These are phyloP conservation scores for Acutogordius australiensis DNA, from an alignment of 2,888 invertebrate genomes.

Conservation along the genomic window DNA sequence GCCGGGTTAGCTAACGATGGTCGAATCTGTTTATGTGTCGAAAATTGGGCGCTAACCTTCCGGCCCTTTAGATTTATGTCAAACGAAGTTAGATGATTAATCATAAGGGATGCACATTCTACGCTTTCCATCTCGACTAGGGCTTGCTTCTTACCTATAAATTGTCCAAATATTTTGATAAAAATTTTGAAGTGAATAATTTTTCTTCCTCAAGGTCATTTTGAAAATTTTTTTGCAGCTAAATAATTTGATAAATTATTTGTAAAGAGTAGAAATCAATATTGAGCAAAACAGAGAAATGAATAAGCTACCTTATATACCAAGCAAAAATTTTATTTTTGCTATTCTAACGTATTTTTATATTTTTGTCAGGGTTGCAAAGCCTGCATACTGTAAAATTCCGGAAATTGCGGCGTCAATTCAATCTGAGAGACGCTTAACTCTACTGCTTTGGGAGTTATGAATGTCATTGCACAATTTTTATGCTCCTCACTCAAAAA, in stretches of 20 bases:
- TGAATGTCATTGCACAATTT: too few relatives aligned
- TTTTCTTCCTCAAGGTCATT: too few relatives aligned
- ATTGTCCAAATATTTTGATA: too few relatives aligned
- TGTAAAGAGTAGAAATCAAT: neutral
- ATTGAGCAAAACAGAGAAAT: neutral
- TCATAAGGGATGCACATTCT: neutral
- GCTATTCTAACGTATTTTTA: too few relatives aligned
- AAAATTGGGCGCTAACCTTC: neutral
- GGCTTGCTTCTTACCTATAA: conserved; percentile 8
- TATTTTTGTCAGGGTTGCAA: too few relatives aligned
- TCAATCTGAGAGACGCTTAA: too few relatives aligned
- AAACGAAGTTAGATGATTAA: neutral
- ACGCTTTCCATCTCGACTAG: conserved; percentile 1
- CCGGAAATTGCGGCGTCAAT: too few relatives aligned
- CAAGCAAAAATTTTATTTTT: neutral
- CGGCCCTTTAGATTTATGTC: neutral
- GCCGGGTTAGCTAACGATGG: neutral
- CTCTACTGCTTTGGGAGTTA: too few relatives aligned
- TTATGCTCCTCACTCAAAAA: too few relatives aligned
- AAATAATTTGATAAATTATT: neutral
- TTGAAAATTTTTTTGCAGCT: neutral
- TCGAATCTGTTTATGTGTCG: neutral
- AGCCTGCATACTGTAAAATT: too few relatives aligned
- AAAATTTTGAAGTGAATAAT: too few relatives aligned
- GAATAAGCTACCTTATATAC: neutral